These are phyloP conservation scores for Meloe dianella DNA, from an alignment of 2,888 invertebrate genomes.

Conservation along the genomic window DNA sequence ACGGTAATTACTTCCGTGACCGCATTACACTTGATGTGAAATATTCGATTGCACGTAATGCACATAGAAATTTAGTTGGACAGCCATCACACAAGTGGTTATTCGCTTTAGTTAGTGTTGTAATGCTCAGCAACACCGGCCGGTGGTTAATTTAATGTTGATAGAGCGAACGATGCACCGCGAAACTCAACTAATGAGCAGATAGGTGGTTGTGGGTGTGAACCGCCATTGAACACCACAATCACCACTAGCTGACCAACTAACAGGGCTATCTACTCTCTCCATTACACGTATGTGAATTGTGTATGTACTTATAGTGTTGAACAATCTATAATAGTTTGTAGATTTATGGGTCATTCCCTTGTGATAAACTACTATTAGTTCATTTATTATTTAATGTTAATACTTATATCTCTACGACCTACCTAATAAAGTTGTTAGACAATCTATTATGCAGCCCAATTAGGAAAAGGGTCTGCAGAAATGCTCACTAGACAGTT, in stretches of 20 bases:
- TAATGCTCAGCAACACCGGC: constrained; percentile 40
- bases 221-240: constrained; percentile 45
- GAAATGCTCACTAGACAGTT: neutral
- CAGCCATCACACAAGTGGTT: constrained; percentile 1
- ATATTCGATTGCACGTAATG: neutral
- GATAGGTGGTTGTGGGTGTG: constrained; percentile 47
- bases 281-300: constrained; percentile 33
- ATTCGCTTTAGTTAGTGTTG: constrained; percentile 34
- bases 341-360: constrained; percentile 41
- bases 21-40: neutral
- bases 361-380: constrained; percentile 18
- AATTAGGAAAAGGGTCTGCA: neutral
- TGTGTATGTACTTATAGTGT: constrained; percentile 23
- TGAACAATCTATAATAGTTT: constrained; percentile 44
- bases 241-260: constrained; percentile 37
- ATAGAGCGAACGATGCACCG: constrained; percentile 49
- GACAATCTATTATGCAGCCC: neutral
- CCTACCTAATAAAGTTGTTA: neutral
- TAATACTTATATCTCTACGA: too few relatives aligned
- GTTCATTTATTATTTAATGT: too few relatives aligned
- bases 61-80: neutral
- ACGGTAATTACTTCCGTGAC: constrained; percentile 5
- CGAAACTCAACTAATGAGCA: constrained; percentile 49
- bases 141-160: constrained; percentile 51
- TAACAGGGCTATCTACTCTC: constrained; percentile 24